Evolutionary conservation across 37 sponge, comb jelly and placozoan genomes (phyloP).

Genomic region (Beroe ovata): DNA sequence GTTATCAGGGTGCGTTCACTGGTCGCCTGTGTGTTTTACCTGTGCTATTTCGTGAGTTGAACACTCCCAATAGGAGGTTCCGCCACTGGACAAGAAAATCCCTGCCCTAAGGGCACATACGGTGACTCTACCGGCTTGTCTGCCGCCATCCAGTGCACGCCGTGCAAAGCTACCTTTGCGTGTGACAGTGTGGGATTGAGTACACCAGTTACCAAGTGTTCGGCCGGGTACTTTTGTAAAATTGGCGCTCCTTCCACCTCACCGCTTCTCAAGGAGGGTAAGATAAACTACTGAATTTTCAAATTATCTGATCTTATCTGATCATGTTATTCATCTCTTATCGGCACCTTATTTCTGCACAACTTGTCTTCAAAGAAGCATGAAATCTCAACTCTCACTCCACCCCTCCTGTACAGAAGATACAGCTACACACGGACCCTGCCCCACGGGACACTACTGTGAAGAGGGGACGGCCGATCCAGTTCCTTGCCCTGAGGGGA

Average conservation of each 20-base stretch:
- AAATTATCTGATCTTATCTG: no score
- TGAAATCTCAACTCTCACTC: no score
- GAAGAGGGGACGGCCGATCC: slow-evolving; percentile 53
- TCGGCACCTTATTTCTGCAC: no score
- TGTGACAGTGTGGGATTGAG: slow-evolving; percentile 5
- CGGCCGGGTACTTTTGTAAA: slow-evolving; percentile 66
- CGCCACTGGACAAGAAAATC: neutral
- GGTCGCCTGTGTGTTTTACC: no score
- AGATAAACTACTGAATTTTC: no score
- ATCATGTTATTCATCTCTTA: no score
- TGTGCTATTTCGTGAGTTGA: no score
- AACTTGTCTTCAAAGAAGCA: no score
- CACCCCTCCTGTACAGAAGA: no score
- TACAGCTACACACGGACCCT: slow-evolving; percentile 50
- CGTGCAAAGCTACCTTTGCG: slow-evolving; percentile 46
- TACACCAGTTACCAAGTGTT: slow-evolving; percentile 33
- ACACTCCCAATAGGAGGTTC: neutral
- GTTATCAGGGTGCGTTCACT: no score
- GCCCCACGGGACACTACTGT: slow-evolving; percentile 69
- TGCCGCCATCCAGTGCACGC: slow-evolving; percentile 17
- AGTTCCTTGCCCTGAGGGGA: slow-evolving; percentile 56
- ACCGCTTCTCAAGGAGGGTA: neutral
- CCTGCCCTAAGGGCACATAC: slow-evolving; percentile 69
- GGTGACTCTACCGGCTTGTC: slow-evolving; percentile 16
- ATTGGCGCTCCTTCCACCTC: slow-evolving; percentile 28